phyloP scores from a whole-genome alignment of 2,888 invertebrate genomes.

The Macropis europaea region DNA sequence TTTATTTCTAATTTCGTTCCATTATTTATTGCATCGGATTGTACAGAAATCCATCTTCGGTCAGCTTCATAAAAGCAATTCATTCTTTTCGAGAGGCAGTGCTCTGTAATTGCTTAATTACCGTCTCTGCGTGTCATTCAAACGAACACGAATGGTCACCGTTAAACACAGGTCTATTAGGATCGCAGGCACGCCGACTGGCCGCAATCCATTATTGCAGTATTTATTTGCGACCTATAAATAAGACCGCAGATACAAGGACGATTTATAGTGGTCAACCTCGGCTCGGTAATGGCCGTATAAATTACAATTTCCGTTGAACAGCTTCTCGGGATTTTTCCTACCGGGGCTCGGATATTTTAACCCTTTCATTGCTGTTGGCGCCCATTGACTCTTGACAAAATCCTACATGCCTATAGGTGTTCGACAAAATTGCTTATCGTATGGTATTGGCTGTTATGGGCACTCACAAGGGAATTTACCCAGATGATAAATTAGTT shows the following conservation, averaged over 20 bases:
- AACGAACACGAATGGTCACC: constrained; percentile 8
- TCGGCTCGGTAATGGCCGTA: constrained; percentile 29
- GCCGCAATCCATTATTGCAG: constrained; percentile 5
- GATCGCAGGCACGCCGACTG: neutral
- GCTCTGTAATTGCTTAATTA: constrained; percentile 29
- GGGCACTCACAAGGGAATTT: too few relatives aligned
- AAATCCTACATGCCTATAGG: too few relatives aligned
- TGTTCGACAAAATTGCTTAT: too few relatives aligned
- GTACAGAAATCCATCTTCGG: too few relatives aligned
- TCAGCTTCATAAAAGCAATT: too few relatives aligned
- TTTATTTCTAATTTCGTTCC: too few relatives aligned
- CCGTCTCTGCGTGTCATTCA: constrained; percentile 8
- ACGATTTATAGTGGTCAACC: constrained; percentile 29
- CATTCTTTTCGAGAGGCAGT: neutral
- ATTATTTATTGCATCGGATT: too few relatives aligned
- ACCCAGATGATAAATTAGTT: too few relatives aligned
- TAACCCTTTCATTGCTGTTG: too few relatives aligned
- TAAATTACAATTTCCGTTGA: constrained; percentile 41
- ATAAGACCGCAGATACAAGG: constrained; percentile 28
- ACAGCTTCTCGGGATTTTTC: neutral
- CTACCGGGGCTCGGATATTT: neutral
- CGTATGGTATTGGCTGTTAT: too few relatives aligned
- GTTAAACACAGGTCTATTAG: constrained; percentile 15
- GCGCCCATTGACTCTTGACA: too few relatives aligned
- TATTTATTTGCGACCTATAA: constrained; percentile 28